A percentile compares a stretch with the other conserved stretches of the same genome.
These are phyloP conservation scores for Amyelois transitella DNA, from an alignment of 1,140 invertebrate genomes.

Conservation along the genomic window DNA sequence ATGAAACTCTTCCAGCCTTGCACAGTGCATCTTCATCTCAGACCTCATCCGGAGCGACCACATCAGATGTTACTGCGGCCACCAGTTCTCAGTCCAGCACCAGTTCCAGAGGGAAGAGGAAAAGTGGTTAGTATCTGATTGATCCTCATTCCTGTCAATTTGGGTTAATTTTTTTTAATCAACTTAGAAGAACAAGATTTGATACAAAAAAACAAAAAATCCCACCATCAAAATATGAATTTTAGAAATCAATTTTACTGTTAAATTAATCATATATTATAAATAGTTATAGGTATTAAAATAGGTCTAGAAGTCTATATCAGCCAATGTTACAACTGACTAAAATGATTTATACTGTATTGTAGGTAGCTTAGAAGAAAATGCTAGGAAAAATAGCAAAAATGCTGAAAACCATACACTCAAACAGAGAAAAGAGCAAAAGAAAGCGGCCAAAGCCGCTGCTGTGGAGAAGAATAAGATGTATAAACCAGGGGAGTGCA, in stretches of 20 bases:
- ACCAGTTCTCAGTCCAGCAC: neutral
- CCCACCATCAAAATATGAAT: no score
- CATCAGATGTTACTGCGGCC: neutral
- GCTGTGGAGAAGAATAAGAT: slow-evolving; percentile 37
- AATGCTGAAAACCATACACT: slow-evolving; percentile 29
- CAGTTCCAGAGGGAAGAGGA: neutral
- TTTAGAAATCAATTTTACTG: no score
- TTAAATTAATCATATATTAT: no score
- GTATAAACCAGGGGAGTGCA: slow-evolving; percentile 74
- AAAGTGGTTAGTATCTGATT: neutral
- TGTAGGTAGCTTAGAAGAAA: slow-evolving; percentile 6
- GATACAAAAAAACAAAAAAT: no score
- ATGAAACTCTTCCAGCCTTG: neutral
- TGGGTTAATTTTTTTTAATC: no score
- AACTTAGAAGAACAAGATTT: no score
- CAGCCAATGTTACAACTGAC: no score
- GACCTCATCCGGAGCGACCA: neutral
- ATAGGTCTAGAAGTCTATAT: no score
- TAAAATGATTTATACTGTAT: no score
- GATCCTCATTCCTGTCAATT: no score
- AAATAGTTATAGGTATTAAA: no score
- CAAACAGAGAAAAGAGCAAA: slow-evolving; percentile 28
- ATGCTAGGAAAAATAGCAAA: slow-evolving; percentile 12
- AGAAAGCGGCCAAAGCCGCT: slow-evolving; percentile 42
- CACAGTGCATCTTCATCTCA: neutral